Base-by-base conservation (phyloP, 1,140 invertebrate species). In the Drosophila persimilis region DNA sequence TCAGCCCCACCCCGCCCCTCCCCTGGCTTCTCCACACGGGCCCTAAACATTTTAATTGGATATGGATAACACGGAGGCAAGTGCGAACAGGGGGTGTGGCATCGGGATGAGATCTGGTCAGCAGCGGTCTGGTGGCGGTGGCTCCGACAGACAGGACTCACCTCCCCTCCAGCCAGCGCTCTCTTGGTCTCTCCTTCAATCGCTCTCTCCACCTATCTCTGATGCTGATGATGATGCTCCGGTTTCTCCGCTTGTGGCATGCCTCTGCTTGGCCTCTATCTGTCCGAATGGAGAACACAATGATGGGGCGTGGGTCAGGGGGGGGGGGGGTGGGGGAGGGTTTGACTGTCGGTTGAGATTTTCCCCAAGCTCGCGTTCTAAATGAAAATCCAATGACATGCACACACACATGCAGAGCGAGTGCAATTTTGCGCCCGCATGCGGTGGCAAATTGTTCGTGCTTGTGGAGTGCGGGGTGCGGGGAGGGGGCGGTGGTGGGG, bases 391-490 rank as follows among this genome's bases (percentile, higher is more conserved):
- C 72, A 75, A 59, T 74, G 73, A 66, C 54, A 74, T 54, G 53
- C 70, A 63, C 52, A 45, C 67, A 20, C 22, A 41, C 48, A 20
- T 22, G 44, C 39, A 53, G 53, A 58, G 11, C 31, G 59, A 66
- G 67, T 79, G 76, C 76, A 79, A 63, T 79, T 79, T 79, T 69
- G 63, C 58, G 70, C 52, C 76, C 76, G 74, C 77, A 79, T 80
- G 74, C 79, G 77, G 52, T 71, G 63, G 53, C 22, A 74, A 74
- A 58, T 76, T 59, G 73, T 77, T 56, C 24, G 5, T 5, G 20
- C 20, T 31, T 8, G 8, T 31, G 29, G 29, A 17, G 26, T 6
- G 26, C 6, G 6, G 26, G 7, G 26, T 6, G 26, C 6, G 6
- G 26, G 7, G 6, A 15, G 15, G 6, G 26, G 6, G 6, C 9